These are phyloP conservation scores for Mormyrops attenuatus DNA, from an alignment of 2,797 vertebrate species.

Conservation along the genomic window DNA sequence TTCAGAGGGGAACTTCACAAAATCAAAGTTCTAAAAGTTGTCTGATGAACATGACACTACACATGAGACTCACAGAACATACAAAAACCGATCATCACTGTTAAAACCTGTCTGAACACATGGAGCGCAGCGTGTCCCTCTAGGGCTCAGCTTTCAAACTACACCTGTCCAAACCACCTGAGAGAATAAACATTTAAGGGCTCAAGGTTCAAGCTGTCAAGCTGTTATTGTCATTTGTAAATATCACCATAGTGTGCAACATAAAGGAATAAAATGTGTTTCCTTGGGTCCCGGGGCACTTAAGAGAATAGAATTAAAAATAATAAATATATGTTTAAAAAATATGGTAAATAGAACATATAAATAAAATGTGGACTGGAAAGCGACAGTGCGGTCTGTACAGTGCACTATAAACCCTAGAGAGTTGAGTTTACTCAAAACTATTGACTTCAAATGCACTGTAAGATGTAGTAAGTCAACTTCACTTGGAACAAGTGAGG, in stretches of 20 bases:
- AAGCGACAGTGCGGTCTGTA: not conserved
- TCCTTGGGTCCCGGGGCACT: not conserved
- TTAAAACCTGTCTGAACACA: not conserved
- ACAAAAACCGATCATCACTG: not conserved
- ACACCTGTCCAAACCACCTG: not conserved
- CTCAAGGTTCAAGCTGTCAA: not conserved
- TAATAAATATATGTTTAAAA: not conserved
- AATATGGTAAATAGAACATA: not conserved
- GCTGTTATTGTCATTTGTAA: not conserved
- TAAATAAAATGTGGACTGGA: not conserved
- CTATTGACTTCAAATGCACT: not conserved
- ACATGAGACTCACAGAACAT: not conserved
- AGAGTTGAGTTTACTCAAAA: not conserved
- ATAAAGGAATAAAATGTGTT: not conserved
- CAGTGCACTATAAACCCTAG: not conserved
- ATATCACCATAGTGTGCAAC: not conserved
- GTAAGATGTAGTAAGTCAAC: too few species aligned
- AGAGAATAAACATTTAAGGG: not conserved
- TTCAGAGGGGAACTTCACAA: not conserved
- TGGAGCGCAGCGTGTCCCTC: not conserved
- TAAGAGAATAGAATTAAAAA: not conserved
- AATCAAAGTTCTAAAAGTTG: not conserved
- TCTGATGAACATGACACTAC: not conserved
- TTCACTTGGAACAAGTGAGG: too few species aligned
- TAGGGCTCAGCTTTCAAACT: not conserved